A percentile compares a stretch with the other conserved stretches of the same genome.
These are phyloP conservation scores for Graphium colonna DNA, from an alignment of 2,888 invertebrate genomes.

Conservation along the genomic window DNA sequence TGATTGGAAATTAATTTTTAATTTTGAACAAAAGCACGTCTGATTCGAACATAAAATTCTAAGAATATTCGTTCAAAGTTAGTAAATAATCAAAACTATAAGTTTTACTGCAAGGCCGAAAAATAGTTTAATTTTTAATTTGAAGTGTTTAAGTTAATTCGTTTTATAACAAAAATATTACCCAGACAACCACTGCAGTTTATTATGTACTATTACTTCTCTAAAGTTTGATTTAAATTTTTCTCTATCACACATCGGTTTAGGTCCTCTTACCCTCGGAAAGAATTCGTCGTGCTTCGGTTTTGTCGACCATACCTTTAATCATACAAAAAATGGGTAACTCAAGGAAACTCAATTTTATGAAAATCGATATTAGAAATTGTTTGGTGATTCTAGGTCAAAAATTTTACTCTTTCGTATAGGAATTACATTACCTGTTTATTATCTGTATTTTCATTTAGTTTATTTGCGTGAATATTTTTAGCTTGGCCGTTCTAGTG, in stretches of 20 bases:
- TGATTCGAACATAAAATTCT: too few relatives aligned
- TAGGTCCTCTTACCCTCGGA: slow-evolving; percentile 45
- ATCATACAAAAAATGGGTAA: neutral
- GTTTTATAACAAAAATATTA: slow-evolving; percentile 29
- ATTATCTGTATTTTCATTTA: neutral
- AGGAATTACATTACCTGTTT: too few relatives aligned
- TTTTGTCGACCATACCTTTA: slow-evolving; percentile 53
- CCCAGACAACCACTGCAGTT: slow-evolving; percentile 59
- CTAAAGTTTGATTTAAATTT: slow-evolving; percentile 58
- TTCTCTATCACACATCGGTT: slow-evolving; percentile 58
- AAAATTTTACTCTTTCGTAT: too few relatives aligned
- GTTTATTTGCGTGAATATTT: too few relatives aligned
- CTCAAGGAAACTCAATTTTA: neutral
- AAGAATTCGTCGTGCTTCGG: slow-evolving; percentile 48
- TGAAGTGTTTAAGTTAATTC: too few relatives aligned
- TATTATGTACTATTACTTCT: slow-evolving; percentile 63
- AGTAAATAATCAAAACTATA: neutral
- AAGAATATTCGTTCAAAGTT: too few relatives aligned
- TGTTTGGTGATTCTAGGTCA: too few relatives aligned
- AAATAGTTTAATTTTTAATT: too few relatives aligned
- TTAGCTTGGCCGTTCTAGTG: too few relatives aligned
- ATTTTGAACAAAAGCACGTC: too few relatives aligned
- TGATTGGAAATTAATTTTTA: too few relatives aligned
- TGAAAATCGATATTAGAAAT: neutral
- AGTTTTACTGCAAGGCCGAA: too few relatives aligned